A percentile compares a stretch with the other conserved stretches of the same genome.
Evolutionary conservation across 2,113 vertebrate genomes (phyloP).

Genomic region (Chamaetylas fuelleborni): DNA sequence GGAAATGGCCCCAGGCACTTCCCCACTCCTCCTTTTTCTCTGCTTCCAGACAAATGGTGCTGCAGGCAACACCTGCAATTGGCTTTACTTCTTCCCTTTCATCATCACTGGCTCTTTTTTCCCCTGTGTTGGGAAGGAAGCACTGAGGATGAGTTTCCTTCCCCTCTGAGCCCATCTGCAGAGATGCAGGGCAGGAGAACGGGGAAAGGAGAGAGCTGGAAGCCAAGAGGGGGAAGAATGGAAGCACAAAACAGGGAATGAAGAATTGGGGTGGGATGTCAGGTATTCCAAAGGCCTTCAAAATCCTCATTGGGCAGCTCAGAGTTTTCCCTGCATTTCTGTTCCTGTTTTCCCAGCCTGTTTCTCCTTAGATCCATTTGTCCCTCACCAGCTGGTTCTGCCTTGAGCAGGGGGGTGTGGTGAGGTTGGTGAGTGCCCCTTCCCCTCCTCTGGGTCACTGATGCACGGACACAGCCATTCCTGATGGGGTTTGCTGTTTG

Average conservation of each 20-base stretch:
- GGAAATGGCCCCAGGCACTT: neutral
- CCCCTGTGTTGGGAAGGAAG: neutral
- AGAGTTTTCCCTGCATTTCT: neutral
- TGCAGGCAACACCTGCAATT: slow-evolving; percentile 88
- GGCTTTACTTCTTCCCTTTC: slow-evolving; percentile 90
- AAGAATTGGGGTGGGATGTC: no score
- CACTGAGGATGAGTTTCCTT: neutral
- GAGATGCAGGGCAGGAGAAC: neutral
- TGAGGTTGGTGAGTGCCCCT: neutral
- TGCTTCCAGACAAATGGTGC: slow-evolving; percentile 85
- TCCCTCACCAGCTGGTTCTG: neutral
- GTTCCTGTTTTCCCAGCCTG: neutral
- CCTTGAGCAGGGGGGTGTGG: neutral
- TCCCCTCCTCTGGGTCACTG: neutral
- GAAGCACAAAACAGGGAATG: neutral
- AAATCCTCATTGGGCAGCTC: rapidly evolving
- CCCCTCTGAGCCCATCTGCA: neutral
- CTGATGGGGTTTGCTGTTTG: neutral
- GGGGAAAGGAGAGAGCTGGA: neutral
- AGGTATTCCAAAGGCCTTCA: neutral
- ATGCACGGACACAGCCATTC: neutral
- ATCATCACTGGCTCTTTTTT: slow-evolving; percentile 90
- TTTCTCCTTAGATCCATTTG: neutral
- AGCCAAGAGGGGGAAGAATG: neutral
- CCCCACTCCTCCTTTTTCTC: neutral